A percentile compares a stretch with the other conserved stretches of the same genome.
Conservation (phyloP, 2,113 vertebrate genomes). For the Pholis gunnellus region DNA sequence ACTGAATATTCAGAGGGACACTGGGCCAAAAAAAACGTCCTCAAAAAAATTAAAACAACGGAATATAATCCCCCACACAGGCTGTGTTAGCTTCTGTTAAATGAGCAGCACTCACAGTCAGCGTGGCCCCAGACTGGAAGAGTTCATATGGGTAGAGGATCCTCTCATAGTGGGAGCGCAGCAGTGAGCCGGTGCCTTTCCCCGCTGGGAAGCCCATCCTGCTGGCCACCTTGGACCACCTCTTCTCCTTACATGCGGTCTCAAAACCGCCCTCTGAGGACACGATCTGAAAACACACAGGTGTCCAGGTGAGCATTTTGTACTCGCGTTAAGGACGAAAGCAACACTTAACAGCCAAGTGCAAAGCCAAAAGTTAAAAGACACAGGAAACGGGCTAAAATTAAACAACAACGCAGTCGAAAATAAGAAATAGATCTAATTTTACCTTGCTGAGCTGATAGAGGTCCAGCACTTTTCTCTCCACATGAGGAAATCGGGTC, state of each 20-base stretch:
- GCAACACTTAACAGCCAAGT: too few species aligned
- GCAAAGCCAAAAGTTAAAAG: too few species aligned
- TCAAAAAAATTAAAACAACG: too few species aligned
- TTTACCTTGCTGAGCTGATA: constrained; percentile 96
- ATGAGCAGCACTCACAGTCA: constrained; percentile 87
- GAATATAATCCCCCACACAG: neutral
- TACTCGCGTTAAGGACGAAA: too few species aligned
- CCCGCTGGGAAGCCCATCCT: constrained; percentile 94
- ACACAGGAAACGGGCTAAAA: neutral
- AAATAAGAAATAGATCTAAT: neutral
- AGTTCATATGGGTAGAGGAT: constrained; percentile 98
- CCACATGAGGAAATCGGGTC: constrained; percentile 95
- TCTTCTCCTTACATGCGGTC: constrained; percentile 94
- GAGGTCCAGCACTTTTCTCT: constrained; percentile 94
- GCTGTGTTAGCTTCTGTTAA: neutral
- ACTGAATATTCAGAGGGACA: neutral
- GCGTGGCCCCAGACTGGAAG: constrained; percentile 96
- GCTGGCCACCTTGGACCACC: constrained; percentile 94
- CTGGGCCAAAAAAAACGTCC: neutral
- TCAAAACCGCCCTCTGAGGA: constrained; percentile 96
- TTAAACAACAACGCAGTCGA: too few species aligned
- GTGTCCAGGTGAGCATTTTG: neutral
- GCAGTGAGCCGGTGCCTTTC: constrained; percentile 91
- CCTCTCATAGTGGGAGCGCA: constrained; percentile 95
- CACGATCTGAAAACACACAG: constrained; percentile 87